Conservation (phyloP, 2,113 vertebrate genomes). For the Paramormyrops kingsleyae region DNA sequence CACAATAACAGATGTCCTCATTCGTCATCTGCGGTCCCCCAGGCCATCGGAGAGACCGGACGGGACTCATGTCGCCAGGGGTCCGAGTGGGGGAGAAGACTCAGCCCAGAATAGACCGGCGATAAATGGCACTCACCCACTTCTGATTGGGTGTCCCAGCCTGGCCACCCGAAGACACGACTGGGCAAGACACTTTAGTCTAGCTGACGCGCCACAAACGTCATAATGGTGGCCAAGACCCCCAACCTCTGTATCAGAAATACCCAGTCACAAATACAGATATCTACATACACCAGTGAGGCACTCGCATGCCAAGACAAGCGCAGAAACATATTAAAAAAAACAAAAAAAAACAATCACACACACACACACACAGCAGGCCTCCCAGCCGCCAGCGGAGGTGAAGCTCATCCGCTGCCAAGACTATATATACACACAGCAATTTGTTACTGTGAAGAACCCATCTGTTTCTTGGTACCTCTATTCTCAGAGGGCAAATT, state of each 20-base stretch:
- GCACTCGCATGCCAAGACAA: neutral
- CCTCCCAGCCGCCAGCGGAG: slow-evolving; percentile 41
- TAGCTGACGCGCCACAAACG: neutral
- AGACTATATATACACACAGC: slow-evolving; percentile 67
- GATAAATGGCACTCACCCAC: neutral
- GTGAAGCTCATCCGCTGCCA: slow-evolving; percentile 63
- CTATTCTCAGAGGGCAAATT: slow-evolving; percentile 84
- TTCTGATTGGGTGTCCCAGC: neutral
- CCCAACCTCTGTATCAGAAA: neutral
- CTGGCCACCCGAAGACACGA: neutral
- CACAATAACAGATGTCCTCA: slow-evolving; percentile 4
- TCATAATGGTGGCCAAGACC: neutral
- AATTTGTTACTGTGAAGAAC: slow-evolving; percentile 81
- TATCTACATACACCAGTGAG: neutral
- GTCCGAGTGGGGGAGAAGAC: neutral
- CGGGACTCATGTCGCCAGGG: neutral
- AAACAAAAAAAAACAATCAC: neutral
- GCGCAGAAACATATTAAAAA: neutral
- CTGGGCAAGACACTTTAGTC: neutral
- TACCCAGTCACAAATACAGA: neutral
- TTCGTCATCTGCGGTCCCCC: neutral
- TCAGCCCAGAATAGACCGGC: neutral
- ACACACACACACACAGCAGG: neutral
- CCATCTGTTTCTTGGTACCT: slow-evolving; percentile 82
- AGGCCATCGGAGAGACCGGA: slow-evolving; percentile 1